Conservation (phyloP, 1,140 invertebrate species). For the Plodia interpunctella region DNA sequence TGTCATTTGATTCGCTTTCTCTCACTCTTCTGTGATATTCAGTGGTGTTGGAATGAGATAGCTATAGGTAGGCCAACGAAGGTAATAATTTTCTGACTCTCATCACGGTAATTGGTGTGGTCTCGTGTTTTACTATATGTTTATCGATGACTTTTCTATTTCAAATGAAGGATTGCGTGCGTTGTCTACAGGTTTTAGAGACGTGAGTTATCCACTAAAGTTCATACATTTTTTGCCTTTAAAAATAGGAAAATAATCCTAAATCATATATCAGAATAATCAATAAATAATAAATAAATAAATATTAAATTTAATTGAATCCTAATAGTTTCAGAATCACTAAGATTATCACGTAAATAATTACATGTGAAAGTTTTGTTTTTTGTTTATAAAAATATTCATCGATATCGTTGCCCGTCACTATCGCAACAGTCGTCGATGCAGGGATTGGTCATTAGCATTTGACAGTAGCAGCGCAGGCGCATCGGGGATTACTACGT, state of each 20-base stretch:
- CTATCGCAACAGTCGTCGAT: conserved; percentile 10
- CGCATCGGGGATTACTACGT: conserved; percentile 6
- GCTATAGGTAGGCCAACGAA: conserved; percentile 28
- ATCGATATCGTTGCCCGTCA: conserved; percentile 20
- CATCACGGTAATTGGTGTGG: conserved; percentile 44
- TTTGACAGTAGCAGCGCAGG: conserved; percentile 30
- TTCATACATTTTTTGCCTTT: too few relatives aligned
- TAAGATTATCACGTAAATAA: background rate
- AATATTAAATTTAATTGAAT: too few relatives aligned
- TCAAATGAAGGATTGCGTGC: conserved; percentile 25
- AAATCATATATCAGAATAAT: too few relatives aligned
- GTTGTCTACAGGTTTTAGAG: conserved; percentile 20
- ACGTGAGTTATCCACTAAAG: background rate
- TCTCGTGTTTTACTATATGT: conserved; percentile 35
- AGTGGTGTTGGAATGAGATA: conserved; percentile 26
- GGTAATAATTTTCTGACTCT: conserved; percentile 46
- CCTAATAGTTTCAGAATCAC: too few relatives aligned
- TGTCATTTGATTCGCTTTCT: conserved; percentile 27
- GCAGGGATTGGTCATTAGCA: conserved; percentile 31
- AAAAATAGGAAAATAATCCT: too few relatives aligned
- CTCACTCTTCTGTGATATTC: conserved; percentile 21
- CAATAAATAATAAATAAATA: too few relatives aligned
- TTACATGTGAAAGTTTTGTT: background rate
- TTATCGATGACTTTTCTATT: conserved; percentile 47
- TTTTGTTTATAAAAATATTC: conserved; percentile 17